A percentile compares a stretch with the other conserved stretches of the same genome.
These are phyloP conservation scores for Andinoacara biseriatus DNA, from an alignment of 2,113 vertebrate species.

Conservation along the genomic window DNA sequence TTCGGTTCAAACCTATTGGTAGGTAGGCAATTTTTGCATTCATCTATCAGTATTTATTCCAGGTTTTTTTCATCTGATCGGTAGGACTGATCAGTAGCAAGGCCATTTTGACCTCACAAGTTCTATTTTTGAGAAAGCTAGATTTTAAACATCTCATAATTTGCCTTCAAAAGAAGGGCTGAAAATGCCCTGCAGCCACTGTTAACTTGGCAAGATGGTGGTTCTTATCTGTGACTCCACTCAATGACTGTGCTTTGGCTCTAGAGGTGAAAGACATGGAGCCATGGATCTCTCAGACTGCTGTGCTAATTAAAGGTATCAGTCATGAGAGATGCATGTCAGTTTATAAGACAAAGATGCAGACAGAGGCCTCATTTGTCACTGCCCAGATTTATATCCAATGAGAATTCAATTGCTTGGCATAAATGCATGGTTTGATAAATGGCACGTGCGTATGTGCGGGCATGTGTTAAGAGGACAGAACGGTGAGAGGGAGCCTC, in stretches of 20 bases:
- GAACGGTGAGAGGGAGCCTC: neutral
- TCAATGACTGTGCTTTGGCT: slow-evolving; percentile 39
- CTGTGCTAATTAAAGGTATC: slow-evolving; percentile 76
- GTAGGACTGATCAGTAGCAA: neutral
- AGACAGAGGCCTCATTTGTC: slow-evolving; percentile 68
- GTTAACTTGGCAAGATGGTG: slow-evolving; percentile 40
- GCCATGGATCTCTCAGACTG: slow-evolving; percentile 53
- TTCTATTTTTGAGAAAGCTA: neutral
- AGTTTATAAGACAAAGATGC: slow-evolving; percentile 58
- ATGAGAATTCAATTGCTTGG: slow-evolving; percentile 78
- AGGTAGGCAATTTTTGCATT: neutral
- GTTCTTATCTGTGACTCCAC: slow-evolving; percentile 32
- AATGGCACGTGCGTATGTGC: slow-evolving; percentile 32
- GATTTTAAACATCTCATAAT: slow-evolving; percentile 13
- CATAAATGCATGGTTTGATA: slow-evolving; percentile 74
- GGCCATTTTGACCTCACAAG: neutral
- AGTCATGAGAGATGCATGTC: slow-evolving; percentile 71
- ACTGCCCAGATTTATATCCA: slow-evolving; percentile 73
- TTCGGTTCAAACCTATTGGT: neutral
- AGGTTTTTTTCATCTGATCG: neutral
- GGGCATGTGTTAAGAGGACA: neutral
- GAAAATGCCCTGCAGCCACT: neutral
- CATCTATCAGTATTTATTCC: neutral
- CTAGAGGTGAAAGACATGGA: slow-evolving; percentile 52
- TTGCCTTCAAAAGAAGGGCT: slow-evolving; percentile 11